These are phyloP conservation scores for Conus betulinus DNA, from an alignment of 1,140 invertebrate genomes.

Conservation along the genomic window DNA sequence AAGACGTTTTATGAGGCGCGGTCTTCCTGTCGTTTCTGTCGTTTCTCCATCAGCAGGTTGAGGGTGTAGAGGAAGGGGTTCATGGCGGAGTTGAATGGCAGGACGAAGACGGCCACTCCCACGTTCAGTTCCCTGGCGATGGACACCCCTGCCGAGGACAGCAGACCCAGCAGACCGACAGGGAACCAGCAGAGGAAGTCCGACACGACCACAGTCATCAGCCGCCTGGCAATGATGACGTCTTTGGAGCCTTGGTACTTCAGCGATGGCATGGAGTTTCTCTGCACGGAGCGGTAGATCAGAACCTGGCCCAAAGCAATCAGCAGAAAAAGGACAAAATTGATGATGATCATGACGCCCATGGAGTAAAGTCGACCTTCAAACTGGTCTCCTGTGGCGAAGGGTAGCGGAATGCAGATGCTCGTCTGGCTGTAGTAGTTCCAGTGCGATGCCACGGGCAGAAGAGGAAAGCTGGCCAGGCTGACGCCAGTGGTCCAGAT, in stretches of 20 bases:
- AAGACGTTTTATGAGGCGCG: not conserved
- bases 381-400: constrained; percentile 30
- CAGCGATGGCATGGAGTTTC: not conserved
- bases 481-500: constrained; percentile 16
- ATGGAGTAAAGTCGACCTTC: constrained; percentile 47
- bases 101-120: constrained; percentile 23
- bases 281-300: not conserved
- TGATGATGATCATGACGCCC: constrained; percentile 50
- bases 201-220: constrained; percentile 9
- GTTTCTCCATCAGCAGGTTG: constrained; percentile 20
- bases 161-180: constrained; percentile 35
- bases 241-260: not conserved
- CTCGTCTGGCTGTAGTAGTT: constrained; percentile 52
- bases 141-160: constrained; percentile 10
- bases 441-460: constrained; percentile 34
- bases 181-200: constrained; percentile 47
- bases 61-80: constrained; percentile 44
- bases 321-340: constrained; percentile 47
- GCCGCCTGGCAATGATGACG: not conserved
- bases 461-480: constrained; percentile 28
- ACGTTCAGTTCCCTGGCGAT: constrained; percentile 39
- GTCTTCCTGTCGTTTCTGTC: not conserved
- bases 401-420: constrained; percentile 54
- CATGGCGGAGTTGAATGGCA: constrained; percentile 44
- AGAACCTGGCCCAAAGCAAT: constrained; percentile 50